Evolutionary conservation across 2,888 invertebrate genomes (phyloP).

Genomic region (Amphipyra berbera): DNA sequence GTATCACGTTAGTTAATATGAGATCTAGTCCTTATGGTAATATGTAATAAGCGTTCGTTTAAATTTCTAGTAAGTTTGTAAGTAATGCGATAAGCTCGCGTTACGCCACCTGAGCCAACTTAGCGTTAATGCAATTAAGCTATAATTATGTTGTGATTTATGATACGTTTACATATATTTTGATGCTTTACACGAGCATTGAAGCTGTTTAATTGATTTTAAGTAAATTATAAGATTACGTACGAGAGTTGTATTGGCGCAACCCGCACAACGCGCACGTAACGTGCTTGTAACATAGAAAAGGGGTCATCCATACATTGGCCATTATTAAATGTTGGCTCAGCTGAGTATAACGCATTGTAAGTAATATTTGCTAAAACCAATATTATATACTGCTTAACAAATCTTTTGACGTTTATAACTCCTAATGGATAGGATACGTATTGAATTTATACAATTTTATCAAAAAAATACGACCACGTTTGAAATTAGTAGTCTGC

Average conservation of each 20-base stretch:
- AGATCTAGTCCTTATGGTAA: conserved; percentile 58
- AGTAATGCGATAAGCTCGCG: conserved; percentile 27
- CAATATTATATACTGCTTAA: conserved; percentile 28
- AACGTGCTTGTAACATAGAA: background rate
- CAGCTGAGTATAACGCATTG: conserved; percentile 27
- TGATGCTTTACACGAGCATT: conserved; percentile 38
- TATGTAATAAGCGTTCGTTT: conserved; percentile 38
- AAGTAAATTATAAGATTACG: conserved; percentile 26
- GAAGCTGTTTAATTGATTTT: conserved; percentile 29
- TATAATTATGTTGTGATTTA: conserved; percentile 45
- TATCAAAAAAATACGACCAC: conserved; percentile 46
- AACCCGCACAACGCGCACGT: conserved; percentile 3
- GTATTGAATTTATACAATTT: conserved; percentile 52
- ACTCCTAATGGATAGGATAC: conserved; percentile 45
- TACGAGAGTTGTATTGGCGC: conserved; percentile 2
- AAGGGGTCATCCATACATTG: background rate
- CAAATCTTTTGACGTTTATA: conserved; percentile 37
- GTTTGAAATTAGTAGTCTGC: conserved; percentile 51
- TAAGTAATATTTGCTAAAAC: conserved; percentile 8
- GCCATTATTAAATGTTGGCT: conserved; percentile 29
- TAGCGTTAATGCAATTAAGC: conserved; percentile 22
- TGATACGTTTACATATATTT: conserved; percentile 41
- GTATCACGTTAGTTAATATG: conserved; percentile 38
- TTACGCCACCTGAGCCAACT: conserved; percentile 35
- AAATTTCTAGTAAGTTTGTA: conserved; percentile 27